Evolutionary conservation across 2,888 invertebrate genomes (phyloP).

Genomic region (Hydriomena furcata): DNA sequence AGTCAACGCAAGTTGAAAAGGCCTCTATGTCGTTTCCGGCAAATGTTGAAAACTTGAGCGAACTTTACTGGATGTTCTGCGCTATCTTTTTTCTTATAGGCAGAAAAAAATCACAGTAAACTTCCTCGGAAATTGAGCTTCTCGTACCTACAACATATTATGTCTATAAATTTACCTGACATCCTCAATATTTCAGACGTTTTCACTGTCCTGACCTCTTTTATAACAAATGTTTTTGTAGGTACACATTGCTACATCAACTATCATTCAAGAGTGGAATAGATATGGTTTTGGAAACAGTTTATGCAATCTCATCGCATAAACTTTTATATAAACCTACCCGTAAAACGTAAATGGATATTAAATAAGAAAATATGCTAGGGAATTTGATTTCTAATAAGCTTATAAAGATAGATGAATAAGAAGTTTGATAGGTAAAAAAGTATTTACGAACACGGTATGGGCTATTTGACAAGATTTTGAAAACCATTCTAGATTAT

Average conservation of each 20-base stretch:
- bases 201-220: conserved; percentile 74
- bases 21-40: conserved; percentile 13
- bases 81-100: conserved; percentile 51
- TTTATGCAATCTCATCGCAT: too few species aligned
- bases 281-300: too few species aligned
- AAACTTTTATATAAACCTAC: too few species aligned
- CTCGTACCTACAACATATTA: conserved; percentile 74
- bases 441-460: too few species aligned
- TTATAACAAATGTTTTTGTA: conserved; percentile 73
- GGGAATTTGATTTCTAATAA: too few species aligned
- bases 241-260: background rate
- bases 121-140: conserved; percentile 67
- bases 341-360: too few species aligned
- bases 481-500: too few species aligned
- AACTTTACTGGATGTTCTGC: conserved; percentile 43
- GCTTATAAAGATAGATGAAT: too few species aligned
- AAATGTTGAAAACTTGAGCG: conserved; percentile 36
- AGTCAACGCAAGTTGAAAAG: conserved; percentile 24
- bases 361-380: too few species aligned
- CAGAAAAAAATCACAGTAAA: conserved; percentile 73
- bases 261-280: background rate
- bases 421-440: too few species aligned
- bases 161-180: conserved; percentile 80
- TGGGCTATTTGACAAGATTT: too few species aligned
- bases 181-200: conserved; percentile 78